Evolutionary conservation across 2,888 invertebrate genomes (phyloP).

Genomic region (Taenaris catops): DNA sequence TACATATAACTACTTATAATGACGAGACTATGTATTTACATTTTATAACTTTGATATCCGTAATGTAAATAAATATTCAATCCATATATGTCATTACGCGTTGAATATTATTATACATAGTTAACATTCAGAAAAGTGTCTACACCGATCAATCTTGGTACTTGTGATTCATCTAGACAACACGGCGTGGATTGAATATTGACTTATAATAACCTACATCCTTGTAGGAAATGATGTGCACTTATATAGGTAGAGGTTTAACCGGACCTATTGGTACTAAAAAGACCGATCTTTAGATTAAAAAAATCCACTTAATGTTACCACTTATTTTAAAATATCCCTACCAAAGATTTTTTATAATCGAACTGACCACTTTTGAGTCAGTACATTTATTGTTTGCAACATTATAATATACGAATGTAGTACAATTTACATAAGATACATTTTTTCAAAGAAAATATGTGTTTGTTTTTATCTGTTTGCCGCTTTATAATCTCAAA

Average conservation of each 20-base stretch:
- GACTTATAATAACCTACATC: constrained; percentile 26
- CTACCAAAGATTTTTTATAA: too few relatives aligned
- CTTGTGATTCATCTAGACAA: constrained; percentile 24
- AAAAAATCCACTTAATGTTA: constrained; percentile 1
- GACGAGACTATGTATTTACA: too few relatives aligned
- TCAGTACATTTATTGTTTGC: too few relatives aligned
- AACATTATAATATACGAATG: too few relatives aligned
- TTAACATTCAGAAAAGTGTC: constrained; percentile 21
- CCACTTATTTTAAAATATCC: too few relatives aligned
- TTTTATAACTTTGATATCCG: too few relatives aligned
- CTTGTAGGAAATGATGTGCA: constrained; percentile 26
- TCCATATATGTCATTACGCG: constrained; percentile 9
- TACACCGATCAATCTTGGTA: constrained; percentile 21
- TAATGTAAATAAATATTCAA: constrained; percentile 2
- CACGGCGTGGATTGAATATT: constrained; percentile 23
- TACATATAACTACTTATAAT: too few relatives aligned
- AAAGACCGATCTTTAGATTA: constrained; percentile 1
- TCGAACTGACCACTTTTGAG: too few relatives aligned
- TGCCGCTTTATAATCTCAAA: too few relatives aligned
- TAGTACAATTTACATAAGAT: too few relatives aligned
- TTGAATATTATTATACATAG: constrained; percentile 9
- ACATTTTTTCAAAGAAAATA: too few relatives aligned
- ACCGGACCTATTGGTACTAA: not conserved
- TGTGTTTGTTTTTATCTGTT: too few relatives aligned
- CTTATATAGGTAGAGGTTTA: constrained; percentile 8